Evolutionary conservation across 2,888 invertebrate genomes (phyloP), one percentile per base, ranked within the genome.

Genomic region (Agrotis exclamationis): DNA sequence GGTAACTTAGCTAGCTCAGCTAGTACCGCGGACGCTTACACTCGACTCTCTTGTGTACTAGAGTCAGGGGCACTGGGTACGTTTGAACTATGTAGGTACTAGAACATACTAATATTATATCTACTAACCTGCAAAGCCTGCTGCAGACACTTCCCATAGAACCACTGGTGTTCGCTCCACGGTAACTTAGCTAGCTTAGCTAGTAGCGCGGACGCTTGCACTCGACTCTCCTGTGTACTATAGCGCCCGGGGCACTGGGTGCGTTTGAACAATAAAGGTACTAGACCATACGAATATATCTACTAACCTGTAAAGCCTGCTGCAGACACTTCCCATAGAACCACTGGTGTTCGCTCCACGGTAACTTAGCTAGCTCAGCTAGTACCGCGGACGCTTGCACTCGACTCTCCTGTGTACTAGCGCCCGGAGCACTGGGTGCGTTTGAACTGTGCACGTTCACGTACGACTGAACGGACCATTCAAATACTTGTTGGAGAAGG

Each of bases 301-400:
- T 7, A 57, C 57, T 48, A 39, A 94, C 94, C 92, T 93, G 91
- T 22, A 91, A 28, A 2, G 90, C 86, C 0, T 86, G 65, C 7
- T 88, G 87, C 14, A 94, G 60, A 53, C 87, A 85, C 59, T 80
- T 66, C 1, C 85, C 85, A 51, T 79, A 82, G 80, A 91, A 88
- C 95, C 95, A 95, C 85, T 92, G 92, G 70, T 88, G 87, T 9
- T 77, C 74, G 0, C 14, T 6, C 95, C 95, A 96, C 53, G 94
- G 94, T 76, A 94, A 83, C 16, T 65, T 65, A 0, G 79, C 82
- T 47, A 93, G 76, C 64, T 82, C 87, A 0, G 85, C 85, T 45
- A 93, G 86, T 57, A 94, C 69, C 2, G 89, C 87, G 0, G 89
- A 81, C 70, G 87, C 56, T 73, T 90, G 91, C 71, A 88, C 86